Percentiles rank a stretch among this genome's conserved stretches.
phyloP scores from a whole-genome alignment of 2,888 invertebrate species.

The Caenorhabditis zanzibari region DNA sequence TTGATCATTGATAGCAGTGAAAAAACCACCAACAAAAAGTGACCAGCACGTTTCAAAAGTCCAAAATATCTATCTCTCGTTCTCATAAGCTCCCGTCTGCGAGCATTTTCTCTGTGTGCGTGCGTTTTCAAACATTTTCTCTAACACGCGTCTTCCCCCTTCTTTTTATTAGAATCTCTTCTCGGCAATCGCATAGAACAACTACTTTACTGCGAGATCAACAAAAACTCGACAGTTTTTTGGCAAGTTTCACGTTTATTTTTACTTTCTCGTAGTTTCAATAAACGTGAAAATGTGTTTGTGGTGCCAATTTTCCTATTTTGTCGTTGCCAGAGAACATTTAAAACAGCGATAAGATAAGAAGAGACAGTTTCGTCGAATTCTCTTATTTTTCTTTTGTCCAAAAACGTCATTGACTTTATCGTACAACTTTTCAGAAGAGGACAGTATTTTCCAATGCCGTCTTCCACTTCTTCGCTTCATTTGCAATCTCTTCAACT shows the following conservation, averaged over 20 bases:
- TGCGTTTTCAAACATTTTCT: slow-evolving; percentile 58
- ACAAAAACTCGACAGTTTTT: slow-evolving; percentile 17
- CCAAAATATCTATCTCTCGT: slow-evolving; percentile 11
- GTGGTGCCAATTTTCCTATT: background rate
- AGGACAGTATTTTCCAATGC: slow-evolving; percentile 54
- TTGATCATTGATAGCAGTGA: slow-evolving; percentile 30
- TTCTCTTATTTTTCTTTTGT: slow-evolving; percentile 29
- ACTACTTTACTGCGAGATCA: slow-evolving; percentile 27
- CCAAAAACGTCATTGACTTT: slow-evolving; percentile 42
- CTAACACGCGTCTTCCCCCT: slow-evolving; percentile 20
- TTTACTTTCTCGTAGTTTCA: slow-evolving; percentile 71
- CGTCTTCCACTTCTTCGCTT: slow-evolving; percentile 55
- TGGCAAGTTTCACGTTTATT: slow-evolving; percentile 85
- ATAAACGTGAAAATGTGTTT: slow-evolving; percentile 1
- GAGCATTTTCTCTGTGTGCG: slow-evolving; percentile 59
- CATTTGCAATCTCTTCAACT: slow-evolving; percentile 31
- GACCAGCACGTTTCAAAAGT: slow-evolving; percentile 38
- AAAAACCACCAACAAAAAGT: background rate
- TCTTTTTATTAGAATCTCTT: slow-evolving; percentile 48
- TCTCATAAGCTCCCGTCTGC: slow-evolving; percentile 28
- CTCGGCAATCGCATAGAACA: slow-evolving; percentile 35
- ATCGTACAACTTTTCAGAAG: slow-evolving; percentile 54
- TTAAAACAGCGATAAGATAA: slow-evolving; percentile 17
- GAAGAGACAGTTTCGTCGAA: slow-evolving; percentile 33
- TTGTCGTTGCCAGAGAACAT: slow-evolving; percentile 45